A percentile compares a stretch with the other conserved stretches of the same genome.
phyloP scores from a whole-genome alignment of 2,797 vertebrate genomes.

The Helostoma temminkii region DNA sequence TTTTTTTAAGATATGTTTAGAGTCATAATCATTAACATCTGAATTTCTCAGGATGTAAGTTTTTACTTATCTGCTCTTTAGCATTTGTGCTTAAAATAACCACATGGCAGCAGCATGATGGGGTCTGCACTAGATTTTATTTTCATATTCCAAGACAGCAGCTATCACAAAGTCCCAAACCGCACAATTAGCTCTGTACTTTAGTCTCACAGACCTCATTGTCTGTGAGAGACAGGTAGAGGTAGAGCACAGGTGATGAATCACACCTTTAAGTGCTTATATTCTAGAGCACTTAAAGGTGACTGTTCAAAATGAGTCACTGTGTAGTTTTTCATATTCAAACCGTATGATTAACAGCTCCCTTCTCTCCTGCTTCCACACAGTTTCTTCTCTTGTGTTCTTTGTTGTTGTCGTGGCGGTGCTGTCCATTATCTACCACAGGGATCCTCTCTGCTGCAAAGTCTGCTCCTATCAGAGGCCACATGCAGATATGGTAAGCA shows the following conservation, averaged over 20 bases:
- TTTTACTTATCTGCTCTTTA: too few relatives aligned
- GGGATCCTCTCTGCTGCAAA: slow-evolving; percentile 86
- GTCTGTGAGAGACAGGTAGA: too few relatives aligned
- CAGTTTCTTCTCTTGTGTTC: slow-evolving; percentile 86
- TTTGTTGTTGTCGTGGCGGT: slow-evolving; percentile 84
- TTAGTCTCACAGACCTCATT: too few relatives aligned
- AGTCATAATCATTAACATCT: too few relatives aligned
- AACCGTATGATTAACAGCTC: slow-evolving; percentile 15
- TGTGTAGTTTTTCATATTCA: not conserved
- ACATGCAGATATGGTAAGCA: slow-evolving; percentile 80
- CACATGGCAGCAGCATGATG: slow-evolving; percentile 24
- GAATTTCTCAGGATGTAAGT: too few relatives aligned
- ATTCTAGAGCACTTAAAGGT: not conserved
- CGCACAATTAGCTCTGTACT: slow-evolving; percentile 10
- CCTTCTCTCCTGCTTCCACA: slow-evolving; percentile 36
- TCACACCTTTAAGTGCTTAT: slow-evolving; percentile 1
- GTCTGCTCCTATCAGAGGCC: slow-evolving; percentile 84
- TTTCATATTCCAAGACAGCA: slow-evolving; percentile 16
- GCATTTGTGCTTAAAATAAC: not conserved
- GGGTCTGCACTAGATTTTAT: not conserved
- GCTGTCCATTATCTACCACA: slow-evolving; percentile 86
- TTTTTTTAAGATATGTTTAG: too few relatives aligned
- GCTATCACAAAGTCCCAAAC: slow-evolving; percentile 12
- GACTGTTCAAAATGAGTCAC: not conserved
- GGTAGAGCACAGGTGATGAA: not conserved